Base-by-base conservation (phyloP, 2,113 vertebrate genomes). In the Ranitomeya variabilis region DNA sequence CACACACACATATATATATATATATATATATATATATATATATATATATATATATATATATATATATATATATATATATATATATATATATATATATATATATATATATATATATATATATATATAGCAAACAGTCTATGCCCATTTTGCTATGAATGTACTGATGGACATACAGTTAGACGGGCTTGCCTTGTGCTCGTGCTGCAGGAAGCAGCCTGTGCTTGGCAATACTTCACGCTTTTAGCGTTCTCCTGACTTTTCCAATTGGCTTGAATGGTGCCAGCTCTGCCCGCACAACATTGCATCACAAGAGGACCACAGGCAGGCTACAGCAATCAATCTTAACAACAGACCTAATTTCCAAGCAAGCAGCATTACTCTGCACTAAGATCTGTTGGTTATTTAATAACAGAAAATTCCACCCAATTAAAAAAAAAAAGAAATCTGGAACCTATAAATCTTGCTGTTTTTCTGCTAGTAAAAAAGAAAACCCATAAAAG, bases 191-290 rank as follows among this genome's bases (percentile, higher is more conserved):
- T 67, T 89, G 81, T 79, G 87, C 85, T 85, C 21, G 15, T 89
- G 62, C 73, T 69, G 82, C 51, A 79, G 16, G 37, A 67, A 13
- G 6, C 60, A 59, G 81, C 74, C 62, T 85, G 81, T 85, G 74
- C 51, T 84, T 89, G 81, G 60, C 60, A 89, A 14, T 64, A n/a
- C 16, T 69, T 67, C 67, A 88, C 52, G 67, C 69, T 88, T 54
- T 60, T 55, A 88, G 59, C 18, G 13, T 62, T 83, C 83, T 77
- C 26, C 51, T 67, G 87, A 26, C 87, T 85, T 52, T 85, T 55
- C 62, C 59, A 51, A 82, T 73, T 84, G 80, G 52, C 66, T 87
- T 73, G 7, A 59, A 67, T 31, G 45, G 62, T 69, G 51, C 78
- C 76, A 79, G 86, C 77, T 18, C 64, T 89, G 71, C 64, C 67